Evolutionary conservation across 2,113 vertebrate genomes (phyloP).

Genomic region (Sinocyclocheilus grahami): DNA sequence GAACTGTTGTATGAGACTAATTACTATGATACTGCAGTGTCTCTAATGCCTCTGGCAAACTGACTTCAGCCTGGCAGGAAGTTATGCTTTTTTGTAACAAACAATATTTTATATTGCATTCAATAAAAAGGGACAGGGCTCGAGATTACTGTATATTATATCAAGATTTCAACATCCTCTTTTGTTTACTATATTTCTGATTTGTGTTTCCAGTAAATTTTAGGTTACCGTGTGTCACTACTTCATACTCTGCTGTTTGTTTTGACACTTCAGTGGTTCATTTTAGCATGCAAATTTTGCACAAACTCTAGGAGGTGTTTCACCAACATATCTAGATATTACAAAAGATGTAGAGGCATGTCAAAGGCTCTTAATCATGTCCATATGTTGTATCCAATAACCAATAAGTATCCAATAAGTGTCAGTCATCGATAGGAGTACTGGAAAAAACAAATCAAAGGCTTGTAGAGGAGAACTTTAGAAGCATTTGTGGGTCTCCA

Average conservation of each 20-base stretch:
- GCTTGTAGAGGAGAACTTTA: conserved; percentile 20
- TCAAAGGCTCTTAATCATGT: neutral
- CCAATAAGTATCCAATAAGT: neutral
- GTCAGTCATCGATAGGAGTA: neutral
- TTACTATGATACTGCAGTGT: conserved; percentile 1
- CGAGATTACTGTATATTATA: neutral
- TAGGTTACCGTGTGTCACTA: neutral
- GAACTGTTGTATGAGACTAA: conserved; percentile 11
- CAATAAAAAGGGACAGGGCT: neutral
- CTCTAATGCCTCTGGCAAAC: neutral
- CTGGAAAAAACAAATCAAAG: conserved; percentile 33
- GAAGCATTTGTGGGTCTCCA: conserved; percentile 31
- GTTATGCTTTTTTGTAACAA: neutral
- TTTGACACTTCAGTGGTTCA: no score
- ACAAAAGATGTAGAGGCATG: neutral
- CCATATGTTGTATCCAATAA: neutral
- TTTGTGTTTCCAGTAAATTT: neutral
- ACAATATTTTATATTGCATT: neutral
- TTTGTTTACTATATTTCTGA: neutral
- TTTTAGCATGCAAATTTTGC: no score
- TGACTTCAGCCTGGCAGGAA: neutral
- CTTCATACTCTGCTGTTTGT: neutral
- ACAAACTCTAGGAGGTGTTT: no score
- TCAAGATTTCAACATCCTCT: neutral
- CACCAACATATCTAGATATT: no score